Base-by-base conservation (phyloP, 1,140 invertebrate species). In the Hylaeus volcanicus region DNA sequence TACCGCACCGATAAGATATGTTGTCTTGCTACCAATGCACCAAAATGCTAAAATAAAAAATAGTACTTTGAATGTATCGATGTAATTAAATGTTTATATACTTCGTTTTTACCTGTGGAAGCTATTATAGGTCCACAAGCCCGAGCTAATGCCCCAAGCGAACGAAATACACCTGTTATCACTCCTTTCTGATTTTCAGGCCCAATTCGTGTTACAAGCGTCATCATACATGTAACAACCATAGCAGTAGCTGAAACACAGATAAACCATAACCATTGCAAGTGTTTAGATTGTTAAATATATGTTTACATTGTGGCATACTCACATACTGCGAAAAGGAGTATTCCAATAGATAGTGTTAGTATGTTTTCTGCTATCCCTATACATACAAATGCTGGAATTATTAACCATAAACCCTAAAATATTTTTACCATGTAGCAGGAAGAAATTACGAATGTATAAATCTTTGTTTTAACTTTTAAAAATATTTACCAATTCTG, bases 181-280 rank as follows among this genome's bases (percentile, higher is more conserved):
- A 96, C 96, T 37, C 99, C 99, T 91, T 99, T 99, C 90, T 99
- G 97, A 89, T 96, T 95, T 73, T 95, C 95, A 39, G 96, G 95
- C 5, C 98, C 97, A 92, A 97, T 96, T 78, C 96, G 94, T 6
- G 98, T 98, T 0, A 98, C 97, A 90, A 98, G 92, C 12, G 98
- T 97, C 83, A 97, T 99, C 90, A 99, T 94, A 91, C 98, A 99
- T 41, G 98, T 98, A 9, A 99, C 98, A 63, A 98, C 98, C 92
- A 98, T 97, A 5, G 98, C 97, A 2, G 98, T 98, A 12, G 98
- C 97, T 98, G 88, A 43, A 92, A 91, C 14, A 82, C 9, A 69
- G 37, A 45, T 14, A 12, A 26, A 68, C 58, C 5, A 37, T 51
- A 51, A n/a, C 43, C 0, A 53, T 61, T 48, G 71, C 43, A 26